These are phyloP conservation scores for Sussaba pulchella DNA, from an alignment of 2,888 invertebrate genomes.

Conservation along the genomic window DNA sequence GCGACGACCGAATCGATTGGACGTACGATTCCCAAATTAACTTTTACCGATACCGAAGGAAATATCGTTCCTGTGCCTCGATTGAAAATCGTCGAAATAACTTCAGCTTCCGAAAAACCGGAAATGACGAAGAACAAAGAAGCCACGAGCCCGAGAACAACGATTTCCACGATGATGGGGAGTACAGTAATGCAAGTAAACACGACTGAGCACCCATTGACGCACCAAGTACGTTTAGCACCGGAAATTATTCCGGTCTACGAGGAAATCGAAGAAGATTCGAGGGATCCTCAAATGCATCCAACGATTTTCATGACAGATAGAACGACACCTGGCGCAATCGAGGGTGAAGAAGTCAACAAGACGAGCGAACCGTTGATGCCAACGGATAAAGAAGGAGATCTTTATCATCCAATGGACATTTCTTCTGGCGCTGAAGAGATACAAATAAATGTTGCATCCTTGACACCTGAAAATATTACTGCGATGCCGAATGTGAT, in stretches of 20 bases:
- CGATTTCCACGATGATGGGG: neutral
- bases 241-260: constrained; percentile 80
- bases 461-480: neutral
- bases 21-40: constrained; percentile 48
- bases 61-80: constrained; percentile 66
- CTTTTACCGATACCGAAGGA: constrained; percentile 54
- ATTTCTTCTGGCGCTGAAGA: neutral
- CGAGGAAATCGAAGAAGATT: constrained; percentile 76
- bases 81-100: constrained; percentile 69
- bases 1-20: constrained; percentile 9
- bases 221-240: constrained; percentile 45
- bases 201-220: constrained; percentile 32
- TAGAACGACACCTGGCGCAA: constrained; percentile 13
- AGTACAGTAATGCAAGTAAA: constrained; percentile 14
- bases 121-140: constrained; percentile 51
- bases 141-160: constrained; percentile 31
- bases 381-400: constrained; percentile 6
- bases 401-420: neutral
- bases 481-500: neutral
- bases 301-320: constrained; percentile 41
- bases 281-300: constrained; percentile 64
- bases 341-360: neutral
- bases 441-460: constrained; percentile 5
- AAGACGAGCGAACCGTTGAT: constrained; percentile 28
- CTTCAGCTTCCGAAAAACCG: constrained; percentile 59